Conservation (phyloP, 2,888 invertebrate genomes). For the Orthonevra nobilis region DNA sequence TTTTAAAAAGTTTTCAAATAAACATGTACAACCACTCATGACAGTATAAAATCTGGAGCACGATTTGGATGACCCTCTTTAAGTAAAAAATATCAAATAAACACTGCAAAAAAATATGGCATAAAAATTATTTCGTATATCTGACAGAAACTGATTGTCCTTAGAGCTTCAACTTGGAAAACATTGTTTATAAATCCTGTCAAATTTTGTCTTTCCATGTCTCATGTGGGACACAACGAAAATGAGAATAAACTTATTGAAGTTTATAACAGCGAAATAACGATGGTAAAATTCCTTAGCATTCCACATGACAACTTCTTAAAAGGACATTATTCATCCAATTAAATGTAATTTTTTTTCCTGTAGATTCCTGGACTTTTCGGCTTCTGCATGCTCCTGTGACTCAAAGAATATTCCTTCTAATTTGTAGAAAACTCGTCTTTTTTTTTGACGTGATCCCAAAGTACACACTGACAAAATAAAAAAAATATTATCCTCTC, state of each 20-base stretch:
- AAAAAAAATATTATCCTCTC: too few species aligned
- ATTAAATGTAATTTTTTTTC: conserved; percentile 23
- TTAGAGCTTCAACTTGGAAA: too few species aligned
- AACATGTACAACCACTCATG: too few species aligned
- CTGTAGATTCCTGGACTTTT: neutral
- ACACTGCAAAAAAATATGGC: too few species aligned
- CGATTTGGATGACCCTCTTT: too few species aligned
- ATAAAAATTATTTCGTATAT: too few species aligned
- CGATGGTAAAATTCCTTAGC: conserved; percentile 28
- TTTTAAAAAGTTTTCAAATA: too few species aligned
- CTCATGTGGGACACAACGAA: neutral
- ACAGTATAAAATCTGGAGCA: too few species aligned
- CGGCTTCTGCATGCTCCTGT: too few species aligned
- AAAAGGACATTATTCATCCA: conserved; percentile 52
- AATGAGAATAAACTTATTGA: conserved; percentile 20
- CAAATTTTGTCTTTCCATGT: neutral
- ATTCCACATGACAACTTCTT: conserved; percentile 15
- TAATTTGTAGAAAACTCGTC: conserved; percentile 31
- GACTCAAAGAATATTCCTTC: conserved; percentile 31
- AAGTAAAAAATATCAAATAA: too few species aligned
- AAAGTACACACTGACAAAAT: neutral
- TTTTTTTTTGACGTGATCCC: neutral
- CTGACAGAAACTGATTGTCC: too few species aligned
- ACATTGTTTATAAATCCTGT: too few species aligned
- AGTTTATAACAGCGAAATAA: conserved; percentile 29